A percentile compares a stretch with the other conserved stretches of the same genome.
Conservation (phyloP, 2,113 vertebrate species). For the Aptenodytes patagonicus region DNA sequence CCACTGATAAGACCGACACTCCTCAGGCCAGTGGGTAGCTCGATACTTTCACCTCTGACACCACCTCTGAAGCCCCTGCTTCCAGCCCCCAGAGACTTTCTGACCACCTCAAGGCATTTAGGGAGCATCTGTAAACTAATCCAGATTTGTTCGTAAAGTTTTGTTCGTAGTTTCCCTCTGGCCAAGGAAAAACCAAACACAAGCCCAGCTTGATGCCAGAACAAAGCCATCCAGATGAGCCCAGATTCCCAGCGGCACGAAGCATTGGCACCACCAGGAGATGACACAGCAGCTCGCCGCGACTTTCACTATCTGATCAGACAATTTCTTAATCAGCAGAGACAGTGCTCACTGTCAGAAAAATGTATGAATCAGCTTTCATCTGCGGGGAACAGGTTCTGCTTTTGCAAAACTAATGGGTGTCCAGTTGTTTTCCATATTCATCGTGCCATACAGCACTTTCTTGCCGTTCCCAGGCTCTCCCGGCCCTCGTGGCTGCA, state of each 20-base stretch:
- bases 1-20: neutral
- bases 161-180: neutral
- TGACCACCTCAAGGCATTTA: neutral
- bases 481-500: neutral
- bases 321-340: slow-evolving; percentile 44
- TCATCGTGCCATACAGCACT: neutral
- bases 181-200: neutral
- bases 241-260: neutral
- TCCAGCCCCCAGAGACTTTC: neutral
- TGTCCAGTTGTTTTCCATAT: slow-evolving; percentile 25
- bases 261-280: neutral
- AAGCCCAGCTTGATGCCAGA: slow-evolving; percentile 13
- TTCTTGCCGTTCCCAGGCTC: neutral
- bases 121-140: neutral
- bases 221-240: slow-evolving; percentile 2
- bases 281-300: neutral
- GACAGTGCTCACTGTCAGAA: neutral
- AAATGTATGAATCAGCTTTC: slow-evolving; percentile 20
- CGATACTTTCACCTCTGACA: neutral
- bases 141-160: neutral
- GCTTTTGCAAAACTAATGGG: neutral
- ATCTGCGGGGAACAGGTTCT: slow-evolving; percentile 24
- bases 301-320: slow-evolving; percentile 52
- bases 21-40: neutral
- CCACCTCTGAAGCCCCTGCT: neutral